Base-by-base conservation (phyloP, 2,888 invertebrate genomes). In the Chrysopilus asiliformis region DNA sequence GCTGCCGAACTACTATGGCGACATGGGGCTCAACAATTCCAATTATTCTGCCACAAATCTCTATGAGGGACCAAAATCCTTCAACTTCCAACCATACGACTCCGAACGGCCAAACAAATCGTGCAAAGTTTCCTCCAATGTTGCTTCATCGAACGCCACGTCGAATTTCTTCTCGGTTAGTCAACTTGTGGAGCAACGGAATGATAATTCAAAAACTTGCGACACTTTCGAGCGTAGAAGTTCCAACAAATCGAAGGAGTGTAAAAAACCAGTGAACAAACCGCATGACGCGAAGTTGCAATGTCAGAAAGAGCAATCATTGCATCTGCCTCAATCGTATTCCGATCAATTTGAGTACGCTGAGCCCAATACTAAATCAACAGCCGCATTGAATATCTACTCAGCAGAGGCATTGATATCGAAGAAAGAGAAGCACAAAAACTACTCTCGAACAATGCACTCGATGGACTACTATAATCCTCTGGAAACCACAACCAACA, bases 151-250 rank as follows among this genome's bases (percentile, higher is more conserved):
- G 3, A 30, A 18, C 12, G 30, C 29, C 12, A 14, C 17, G 6
- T 12, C 60, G 18, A 68, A 67, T 34, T 74, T 75, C 41, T 52
- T 75, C 7, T 74, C 74, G 0, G 74, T 76, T 1, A 75, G 74
- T 51, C 74, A 74, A 41, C 51, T 75, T n/a, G 74, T 75, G 3
- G 74, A 70, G 5, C 46, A 43, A 36, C 26, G 12, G 9, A n/a
- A 16, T 4, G 32, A 13, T 24, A 20, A 9, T 4, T 18, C 32
- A 4, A 37, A 32, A 18, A 5, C 32, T 16, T 17, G n/a, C 12
- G 32, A 37, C 4, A 13, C 7, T 7, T 7, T 18, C n/a, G 2
- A 13, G 3, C 26, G 32, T 16, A 31, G 26, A 20, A 36, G 6
- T 10, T 7, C 36, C 2, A 4, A 30, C 3, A 31, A 26, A 18